Conservation (phyloP, 2,113 vertebrate genomes). For the Variabilichromis moorii region DNA sequence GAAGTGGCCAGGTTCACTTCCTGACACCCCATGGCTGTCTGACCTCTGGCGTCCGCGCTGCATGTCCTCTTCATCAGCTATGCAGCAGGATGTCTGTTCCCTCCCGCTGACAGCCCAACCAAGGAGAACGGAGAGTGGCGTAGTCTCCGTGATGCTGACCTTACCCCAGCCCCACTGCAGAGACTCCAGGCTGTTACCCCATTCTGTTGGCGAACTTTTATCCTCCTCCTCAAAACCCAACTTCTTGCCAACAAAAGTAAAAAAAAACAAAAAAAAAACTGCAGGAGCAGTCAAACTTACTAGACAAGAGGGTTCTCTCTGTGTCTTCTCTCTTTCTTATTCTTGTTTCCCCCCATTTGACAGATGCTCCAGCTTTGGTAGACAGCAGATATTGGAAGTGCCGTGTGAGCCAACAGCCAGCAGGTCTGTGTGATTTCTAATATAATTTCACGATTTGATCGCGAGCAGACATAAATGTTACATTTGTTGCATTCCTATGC, state of each 20-base stretch:
- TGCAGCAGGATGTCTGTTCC: constrained; percentile 45
- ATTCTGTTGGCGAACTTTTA: constrained; percentile 21
- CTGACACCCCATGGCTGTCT: constrained; percentile 48
- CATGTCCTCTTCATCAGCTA: constrained; percentile 60
- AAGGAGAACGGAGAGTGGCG: constrained; percentile 47
- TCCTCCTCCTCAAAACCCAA: constrained; percentile 12
- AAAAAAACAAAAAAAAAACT: background rate
- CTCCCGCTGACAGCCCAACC: constrained; percentile 52
- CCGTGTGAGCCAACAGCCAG: constrained; percentile 6
- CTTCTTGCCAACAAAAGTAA: constrained; percentile 3
- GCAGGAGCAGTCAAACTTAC: background rate
- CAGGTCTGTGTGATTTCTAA: constrained; percentile 30
- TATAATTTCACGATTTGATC: constrained; percentile 27
- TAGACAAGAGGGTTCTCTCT: background rate
- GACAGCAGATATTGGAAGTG: constrained; percentile 35
- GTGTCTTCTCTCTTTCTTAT: background rate
- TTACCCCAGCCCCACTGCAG: constrained; percentile 33
- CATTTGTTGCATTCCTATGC: constrained; percentile 30
- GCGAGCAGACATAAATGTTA: constrained; percentile 24
- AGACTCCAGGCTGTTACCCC: constrained; percentile 42
- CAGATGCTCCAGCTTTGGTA: constrained; percentile 21
- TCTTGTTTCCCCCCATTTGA: constrained; percentile 24
- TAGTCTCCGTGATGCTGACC: constrained; percentile 40
- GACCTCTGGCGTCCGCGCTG: constrained; percentile 54
- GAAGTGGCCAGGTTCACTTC: constrained; percentile 58